A percentile compares a stretch with the other conserved stretches of the same genome.
phyloP scores from a whole-genome alignment of 2,888 invertebrate genomes.

The Tuberolachnus salignus region DNA sequence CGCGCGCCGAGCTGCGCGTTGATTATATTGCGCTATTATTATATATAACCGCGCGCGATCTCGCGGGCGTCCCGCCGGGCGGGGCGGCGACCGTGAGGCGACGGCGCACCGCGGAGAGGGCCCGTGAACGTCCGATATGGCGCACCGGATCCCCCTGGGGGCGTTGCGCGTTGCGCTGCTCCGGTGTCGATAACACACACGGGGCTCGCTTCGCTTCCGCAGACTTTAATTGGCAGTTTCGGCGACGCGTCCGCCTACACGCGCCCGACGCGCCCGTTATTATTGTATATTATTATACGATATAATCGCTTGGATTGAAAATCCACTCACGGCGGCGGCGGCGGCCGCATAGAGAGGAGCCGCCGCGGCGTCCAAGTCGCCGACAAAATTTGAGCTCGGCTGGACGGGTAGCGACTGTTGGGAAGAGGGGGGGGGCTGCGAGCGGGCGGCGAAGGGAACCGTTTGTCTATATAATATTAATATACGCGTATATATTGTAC shows the following conservation, averaged over 20 bases:
- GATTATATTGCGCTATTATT: conserved; percentile 2
- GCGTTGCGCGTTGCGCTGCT: conserved; percentile 54
- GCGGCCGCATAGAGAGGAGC: not conserved
- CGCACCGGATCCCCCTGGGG: conserved; percentile 51
- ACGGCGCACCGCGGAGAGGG: not conserved
- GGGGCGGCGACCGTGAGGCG: not conserved
- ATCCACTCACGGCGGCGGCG: conserved; percentile 36
- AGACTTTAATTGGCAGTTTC: conserved; percentile 56
- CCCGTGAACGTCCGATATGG: conserved; percentile 56
- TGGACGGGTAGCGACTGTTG: not conserved
- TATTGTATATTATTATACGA: not conserved
- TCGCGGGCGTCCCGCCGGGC: not conserved
- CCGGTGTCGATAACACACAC: conserved; percentile 56
- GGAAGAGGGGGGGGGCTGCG: too few relatives aligned
- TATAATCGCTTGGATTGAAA: conserved; percentile 14
- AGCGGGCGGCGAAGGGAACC: not conserved
- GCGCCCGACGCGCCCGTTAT: conserved; percentile 17
- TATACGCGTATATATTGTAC: not conserved
- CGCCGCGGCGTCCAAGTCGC: conserved; percentile 6
- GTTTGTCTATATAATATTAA: conserved; percentile 14
- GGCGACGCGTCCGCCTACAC: conserved; percentile 37
- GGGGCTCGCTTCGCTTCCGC: conserved; percentile 40
- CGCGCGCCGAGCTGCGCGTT: not conserved
- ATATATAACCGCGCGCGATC: not conserved
- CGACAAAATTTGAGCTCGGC: conserved; percentile 2